These are phyloP conservation scores for Scaptomyza caliginosa DNA, from an alignment of 2,888 invertebrate genomes.

Conservation along the genomic window DNA sequence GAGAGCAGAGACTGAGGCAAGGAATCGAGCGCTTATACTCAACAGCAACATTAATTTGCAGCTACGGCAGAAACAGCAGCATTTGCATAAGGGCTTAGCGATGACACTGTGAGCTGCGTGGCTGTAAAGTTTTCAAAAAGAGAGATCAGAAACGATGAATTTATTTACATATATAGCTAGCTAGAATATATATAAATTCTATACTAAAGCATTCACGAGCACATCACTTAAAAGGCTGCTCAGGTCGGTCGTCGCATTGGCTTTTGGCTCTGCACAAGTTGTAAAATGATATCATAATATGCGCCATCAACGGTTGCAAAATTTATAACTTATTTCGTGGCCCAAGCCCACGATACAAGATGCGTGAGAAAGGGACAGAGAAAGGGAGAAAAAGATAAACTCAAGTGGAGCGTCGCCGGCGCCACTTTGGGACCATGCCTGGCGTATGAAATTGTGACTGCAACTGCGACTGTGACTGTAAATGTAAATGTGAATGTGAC, in stretches of 20 bases:
- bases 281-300: constrained; percentile 84
- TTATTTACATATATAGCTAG: background rate
- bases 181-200: no score
- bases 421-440: constrained; percentile 64
- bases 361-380: constrained; percentile 29
- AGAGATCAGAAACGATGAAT: background rate
- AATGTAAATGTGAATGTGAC: constrained; percentile 13
- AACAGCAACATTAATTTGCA: constrained; percentile 81
- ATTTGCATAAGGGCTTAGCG: constrained; percentile 69
- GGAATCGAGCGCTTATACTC: constrained; percentile 75
- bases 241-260: constrained; percentile 53
- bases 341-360: constrained; percentile 24
- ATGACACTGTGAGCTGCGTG: constrained; percentile 23
- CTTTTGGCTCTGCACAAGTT: constrained; percentile 70
- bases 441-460: constrained; percentile 25
- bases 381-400: constrained; percentile 19
- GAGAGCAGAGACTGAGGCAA: constrained; percentile 18
- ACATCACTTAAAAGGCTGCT: constrained; percentile 39
- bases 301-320: constrained; percentile 83
- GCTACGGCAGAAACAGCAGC: constrained; percentile 41
- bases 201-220: constrained; percentile 28
- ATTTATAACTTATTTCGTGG: constrained; percentile 83
- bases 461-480: constrained; percentile 9
- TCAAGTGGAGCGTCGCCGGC: constrained; percentile 70
- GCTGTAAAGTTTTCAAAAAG: background rate